These are phyloP conservation scores for Epirrhoe tristata DNA, from an alignment of 2,888 invertebrate genomes.

Conservation along the genomic window DNA sequence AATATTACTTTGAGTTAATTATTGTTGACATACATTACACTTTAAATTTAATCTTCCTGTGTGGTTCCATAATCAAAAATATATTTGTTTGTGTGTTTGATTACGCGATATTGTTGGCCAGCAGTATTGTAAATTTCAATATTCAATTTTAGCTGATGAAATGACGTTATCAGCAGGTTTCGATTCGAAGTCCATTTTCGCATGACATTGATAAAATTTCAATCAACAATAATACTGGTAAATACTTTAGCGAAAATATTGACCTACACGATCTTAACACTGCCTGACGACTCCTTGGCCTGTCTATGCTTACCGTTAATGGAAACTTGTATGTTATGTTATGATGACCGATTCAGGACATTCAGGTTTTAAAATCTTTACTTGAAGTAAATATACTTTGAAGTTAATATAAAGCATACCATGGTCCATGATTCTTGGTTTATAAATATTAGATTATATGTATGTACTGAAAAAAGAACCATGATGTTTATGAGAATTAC, in stretches of 20 bases:
- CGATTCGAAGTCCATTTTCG: constrained; percentile 1
- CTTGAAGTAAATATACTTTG: too few relatives aligned
- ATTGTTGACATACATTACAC: neutral
- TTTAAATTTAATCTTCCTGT: neutral
- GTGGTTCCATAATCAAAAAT: neutral
- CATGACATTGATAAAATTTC: constrained; percentile 8
- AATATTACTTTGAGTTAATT: neutral
- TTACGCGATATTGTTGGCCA: neutral
- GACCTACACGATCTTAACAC: constrained; percentile 12
- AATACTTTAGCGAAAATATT: constrained; percentile 13
- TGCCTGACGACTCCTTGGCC: neutral
- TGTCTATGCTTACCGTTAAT: constrained; percentile 2
- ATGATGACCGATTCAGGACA: neutral
- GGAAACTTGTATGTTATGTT: constrained; percentile 2
- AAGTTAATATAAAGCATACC: neutral
- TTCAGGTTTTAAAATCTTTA: neutral
- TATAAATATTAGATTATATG: neutral
- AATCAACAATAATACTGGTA: constrained; percentile 8
- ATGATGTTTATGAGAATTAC: neutral
- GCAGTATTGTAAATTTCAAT: constrained; percentile 3
- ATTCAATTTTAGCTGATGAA: constrained; percentile 14
- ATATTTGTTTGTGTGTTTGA: constrained; percentile 16
- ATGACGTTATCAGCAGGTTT: constrained; percentile 8
- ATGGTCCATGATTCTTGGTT: neutral
- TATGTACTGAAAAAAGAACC: neutral